Percentiles rank a stretch among this genome's conserved stretches.
Conservation (phyloP, 1,140 invertebrate species). For the Drosophila guanche region DNA sequence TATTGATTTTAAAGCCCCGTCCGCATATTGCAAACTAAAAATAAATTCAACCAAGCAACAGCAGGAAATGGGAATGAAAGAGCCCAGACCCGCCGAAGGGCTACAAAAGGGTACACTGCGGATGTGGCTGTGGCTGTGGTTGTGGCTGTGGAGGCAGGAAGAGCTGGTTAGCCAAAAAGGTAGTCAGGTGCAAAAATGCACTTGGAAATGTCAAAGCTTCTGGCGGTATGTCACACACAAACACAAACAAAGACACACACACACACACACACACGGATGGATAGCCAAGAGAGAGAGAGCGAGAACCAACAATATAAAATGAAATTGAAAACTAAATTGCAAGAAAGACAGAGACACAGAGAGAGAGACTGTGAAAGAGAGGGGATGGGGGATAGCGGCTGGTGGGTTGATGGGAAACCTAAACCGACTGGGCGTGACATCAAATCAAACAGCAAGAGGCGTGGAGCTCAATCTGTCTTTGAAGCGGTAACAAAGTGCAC, state of each 20-base stretch:
- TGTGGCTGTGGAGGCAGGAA: constrained; percentile 17
- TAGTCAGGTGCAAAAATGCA: constrained; percentile 72
- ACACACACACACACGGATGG: constrained; percentile 6
- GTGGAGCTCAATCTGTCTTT: constrained; percentile 1
- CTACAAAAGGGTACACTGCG: background rate
- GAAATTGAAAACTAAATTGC: constrained; percentile 78
- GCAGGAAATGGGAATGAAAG: constrained; percentile 48
- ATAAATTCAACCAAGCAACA: constrained; percentile 51
- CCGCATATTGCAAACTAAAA: constrained; percentile 71
- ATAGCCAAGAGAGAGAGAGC: constrained; percentile 24
- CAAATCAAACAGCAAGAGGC: constrained; percentile 39
- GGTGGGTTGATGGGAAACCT: constrained; percentile 5
- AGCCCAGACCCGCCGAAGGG: too few relatives aligned
- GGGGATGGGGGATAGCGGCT: background rate
- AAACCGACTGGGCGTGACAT: constrained; percentile 54
- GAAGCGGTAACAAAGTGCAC: background rate
- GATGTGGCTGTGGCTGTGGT: background rate
- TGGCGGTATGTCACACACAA: constrained; percentile 56
- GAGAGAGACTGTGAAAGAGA: constrained; percentile 4
- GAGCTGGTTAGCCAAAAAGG: constrained; percentile 40
- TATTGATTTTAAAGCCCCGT: constrained; percentile 75
- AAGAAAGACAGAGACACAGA: constrained; percentile 31
- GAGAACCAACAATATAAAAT: constrained; percentile 65
- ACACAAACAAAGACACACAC: constrained; percentile 13
- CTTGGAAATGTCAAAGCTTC: constrained; percentile 77